Conservation (phyloP, 1,140 invertebrate genomes). For the Artemia franciscana region DNA sequence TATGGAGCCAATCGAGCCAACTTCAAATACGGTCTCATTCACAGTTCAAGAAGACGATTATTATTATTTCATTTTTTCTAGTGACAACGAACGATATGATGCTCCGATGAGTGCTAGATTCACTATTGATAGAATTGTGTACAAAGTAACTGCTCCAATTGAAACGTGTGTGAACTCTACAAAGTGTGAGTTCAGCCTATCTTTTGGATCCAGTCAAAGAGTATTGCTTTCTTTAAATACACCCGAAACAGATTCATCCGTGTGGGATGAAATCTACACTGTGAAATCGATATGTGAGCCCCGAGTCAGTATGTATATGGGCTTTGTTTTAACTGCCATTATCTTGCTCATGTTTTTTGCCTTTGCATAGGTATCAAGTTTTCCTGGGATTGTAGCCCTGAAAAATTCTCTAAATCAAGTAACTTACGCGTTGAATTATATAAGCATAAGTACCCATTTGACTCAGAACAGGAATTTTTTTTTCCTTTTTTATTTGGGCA, state of each 20-base stretch:
- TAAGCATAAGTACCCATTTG: no score
- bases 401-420: no score
- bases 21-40: conserved; percentile 26
- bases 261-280: conserved; percentile 46
- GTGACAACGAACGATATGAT: conserved; percentile 39
- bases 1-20: conserved; percentile 29
- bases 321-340: conserved; percentile 41
- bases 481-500: no score
- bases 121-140: conserved; percentile 38
- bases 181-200: conserved; percentile 34
- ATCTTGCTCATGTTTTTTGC: conserved; percentile 43
- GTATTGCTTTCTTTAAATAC: conserved; percentile 20
- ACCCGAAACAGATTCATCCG: conserved; percentile 13
- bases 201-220: conserved; percentile 40
- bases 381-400: no score
- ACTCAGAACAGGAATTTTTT: no score
- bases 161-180: conserved; percentile 28
- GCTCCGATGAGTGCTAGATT: conserved; percentile 26
- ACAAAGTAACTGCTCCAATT: conserved; percentile 30
- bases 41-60: conserved; percentile 44
- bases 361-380: conserved; percentile 28
- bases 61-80: conserved; percentile 58
- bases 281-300: conserved; percentile 46
- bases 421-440: no score
- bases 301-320: conserved; percentile 36